Base-by-base conservation (phyloP, 2,888 invertebrate genomes). In the Anarsia innoxiella region DNA sequence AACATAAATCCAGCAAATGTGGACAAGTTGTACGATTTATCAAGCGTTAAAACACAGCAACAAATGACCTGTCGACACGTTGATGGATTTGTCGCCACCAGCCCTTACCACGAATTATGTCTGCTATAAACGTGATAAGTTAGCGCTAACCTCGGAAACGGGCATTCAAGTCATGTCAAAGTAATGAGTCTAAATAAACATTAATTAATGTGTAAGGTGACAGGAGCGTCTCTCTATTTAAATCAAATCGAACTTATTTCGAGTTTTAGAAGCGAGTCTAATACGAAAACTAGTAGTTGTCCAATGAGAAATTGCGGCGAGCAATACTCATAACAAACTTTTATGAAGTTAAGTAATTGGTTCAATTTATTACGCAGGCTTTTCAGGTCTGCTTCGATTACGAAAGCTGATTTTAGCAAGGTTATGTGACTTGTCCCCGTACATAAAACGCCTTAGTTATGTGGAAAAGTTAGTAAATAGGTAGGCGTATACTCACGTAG, bases 71-170 rank as follows among this genome's bases (percentile, higher is more conserved):
- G 83, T 82, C 82, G 75, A 73, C 77, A 55, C 59, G 61, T 71
- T 80, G 83, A 83, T 79, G 77, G 77, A 83, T 83, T 66, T 70
- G 83, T 79, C 82, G 80, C 82, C 82, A 69, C 56, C 56, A 59
- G 66, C 72, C 74, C 73, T 70, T 70, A 74, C 78, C 65, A 73
- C 42, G 51, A 65, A 60, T 61, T 56, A 64, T 60, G 56, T 56
- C 45, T 53, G 68, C 62, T 58, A 63, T 65, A 64, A 66, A 66
- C 59, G 57, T 61, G 63, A 66, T 61, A 65, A 56, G 56, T 49
- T 41, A 49, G 53, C 51, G 54, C 53, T 49, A 35, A 36, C 29
- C 25, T 32, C 23, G 32, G 32, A 32, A 32, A 32, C n/a, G 23
- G 23, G 23, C 23, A 25, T 12, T 13, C 13, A 23, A 23, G 13